Conservation (phyloP, 2,888 invertebrate genomes). For the Theodoxus fluviatilis region DNA sequence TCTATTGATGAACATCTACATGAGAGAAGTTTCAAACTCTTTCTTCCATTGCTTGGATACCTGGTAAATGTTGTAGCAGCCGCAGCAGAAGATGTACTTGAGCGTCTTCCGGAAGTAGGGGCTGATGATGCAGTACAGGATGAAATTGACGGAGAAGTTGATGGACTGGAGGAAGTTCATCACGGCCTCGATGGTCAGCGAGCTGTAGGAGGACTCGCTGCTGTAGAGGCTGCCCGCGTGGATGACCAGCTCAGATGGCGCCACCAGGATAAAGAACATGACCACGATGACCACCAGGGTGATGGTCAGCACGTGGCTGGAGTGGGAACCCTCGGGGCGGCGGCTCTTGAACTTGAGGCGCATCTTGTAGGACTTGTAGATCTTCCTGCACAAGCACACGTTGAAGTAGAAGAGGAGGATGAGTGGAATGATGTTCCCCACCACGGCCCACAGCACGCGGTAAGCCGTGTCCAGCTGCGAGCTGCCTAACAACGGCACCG, state of each 20-base stretch:
- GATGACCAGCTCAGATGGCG: slow-evolving; percentile 58
- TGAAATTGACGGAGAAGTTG: slow-evolving; percentile 81
- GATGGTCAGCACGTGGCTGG: slow-evolving; percentile 55
- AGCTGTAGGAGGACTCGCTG: slow-evolving; percentile 45
- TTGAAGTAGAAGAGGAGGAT: slow-evolving; percentile 57
- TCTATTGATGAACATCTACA: slow-evolving; percentile 24
- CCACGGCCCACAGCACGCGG: slow-evolving; percentile 50
- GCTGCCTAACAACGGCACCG: slow-evolving; percentile 40
- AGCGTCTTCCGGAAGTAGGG: slow-evolving; percentile 78
- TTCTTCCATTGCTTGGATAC: slow-evolving; percentile 35
- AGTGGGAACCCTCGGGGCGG: slow-evolving; percentile 28
- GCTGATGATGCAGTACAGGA: slow-evolving; percentile 80
- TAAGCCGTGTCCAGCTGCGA: slow-evolving; percentile 47
- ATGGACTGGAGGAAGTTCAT: slow-evolving; percentile 79
- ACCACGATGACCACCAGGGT: slow-evolving; percentile 60
- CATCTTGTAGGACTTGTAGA: slow-evolving; percentile 53
- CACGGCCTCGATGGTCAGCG: slow-evolving; percentile 61
- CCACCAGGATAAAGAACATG: slow-evolving; percentile 60
- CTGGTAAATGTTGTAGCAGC: slow-evolving; percentile 32
- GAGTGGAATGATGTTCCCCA: slow-evolving; percentile 56
- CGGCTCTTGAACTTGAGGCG: slow-evolving; percentile 43
- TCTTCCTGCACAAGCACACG: slow-evolving; percentile 54
- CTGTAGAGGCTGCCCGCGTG: slow-evolving; percentile 45
- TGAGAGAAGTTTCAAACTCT: slow-evolving; percentile 34
- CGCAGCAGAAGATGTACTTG: slow-evolving; percentile 47